These are phyloP conservation scores for Drosophila kohkoa DNA, from an alignment of 1,140 invertebrate species.

Conservation along the genomic window DNA sequence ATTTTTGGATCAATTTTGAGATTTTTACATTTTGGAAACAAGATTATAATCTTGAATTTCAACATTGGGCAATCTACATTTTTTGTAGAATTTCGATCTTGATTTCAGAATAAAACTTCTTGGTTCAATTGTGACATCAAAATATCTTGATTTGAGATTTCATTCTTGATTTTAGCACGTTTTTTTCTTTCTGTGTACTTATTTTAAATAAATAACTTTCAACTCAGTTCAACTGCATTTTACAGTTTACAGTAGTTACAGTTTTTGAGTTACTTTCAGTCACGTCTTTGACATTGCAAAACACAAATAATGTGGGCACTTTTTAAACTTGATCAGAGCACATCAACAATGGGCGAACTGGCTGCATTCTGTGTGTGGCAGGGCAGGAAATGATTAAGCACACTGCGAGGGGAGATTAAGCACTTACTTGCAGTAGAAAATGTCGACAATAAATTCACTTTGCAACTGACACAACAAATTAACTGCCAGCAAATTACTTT, in stretches of 20 bases:
- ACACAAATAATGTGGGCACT: conserved; percentile 5
- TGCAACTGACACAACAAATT: too few species aligned
- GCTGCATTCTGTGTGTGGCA: conserved; percentile 13
- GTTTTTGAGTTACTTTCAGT: background rate
- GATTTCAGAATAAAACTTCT: too few species aligned
- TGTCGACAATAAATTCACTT: background rate
- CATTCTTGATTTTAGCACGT: too few species aligned
- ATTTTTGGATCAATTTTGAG: too few species aligned
- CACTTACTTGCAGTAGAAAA: conserved; percentile 9
- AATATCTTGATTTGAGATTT: too few species aligned
- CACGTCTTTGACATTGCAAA: background rate
- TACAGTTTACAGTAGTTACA: conserved; percentile 5
- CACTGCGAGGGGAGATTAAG: background rate
- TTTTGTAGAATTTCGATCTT: too few species aligned
- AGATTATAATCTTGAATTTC: too few species aligned
- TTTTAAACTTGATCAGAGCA: conserved; percentile 26
- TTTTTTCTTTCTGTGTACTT: too few species aligned
- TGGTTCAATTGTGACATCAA: too few species aligned
- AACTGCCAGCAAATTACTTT: background rate
- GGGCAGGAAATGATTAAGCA: background rate
- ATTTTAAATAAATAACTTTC: too few species aligned
- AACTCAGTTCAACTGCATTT: background rate
- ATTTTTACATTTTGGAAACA: too few species aligned
- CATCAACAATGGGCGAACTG: conserved; percentile 55
- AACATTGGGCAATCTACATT: too few species aligned